Evolutionary conservation across 2,797 vertebrate genomes (phyloP).

Genomic region (Xenentodon cancila): DNA sequence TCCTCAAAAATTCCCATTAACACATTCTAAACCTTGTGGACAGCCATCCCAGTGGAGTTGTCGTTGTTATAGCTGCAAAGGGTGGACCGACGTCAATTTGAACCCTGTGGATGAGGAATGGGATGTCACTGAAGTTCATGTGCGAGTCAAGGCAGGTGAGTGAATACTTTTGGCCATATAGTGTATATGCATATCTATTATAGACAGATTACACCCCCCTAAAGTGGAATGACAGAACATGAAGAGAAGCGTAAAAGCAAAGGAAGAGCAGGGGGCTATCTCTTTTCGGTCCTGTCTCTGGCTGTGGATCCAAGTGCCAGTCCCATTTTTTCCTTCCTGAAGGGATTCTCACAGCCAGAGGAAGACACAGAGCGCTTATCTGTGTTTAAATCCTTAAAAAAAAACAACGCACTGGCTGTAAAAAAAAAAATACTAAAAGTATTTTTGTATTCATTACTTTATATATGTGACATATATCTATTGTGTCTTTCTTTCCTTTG

Average conservation of each 20-base stretch:
- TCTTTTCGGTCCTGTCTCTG: constrained; percentile 50
- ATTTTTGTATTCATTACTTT: constrained; percentile 41
- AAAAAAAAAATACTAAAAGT: constrained; percentile 37
- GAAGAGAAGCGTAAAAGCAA: constrained; percentile 1
- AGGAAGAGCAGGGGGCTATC: constrained; percentile 16
- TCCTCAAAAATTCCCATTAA: too few relatives aligned
- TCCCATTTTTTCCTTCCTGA: constrained; percentile 51
- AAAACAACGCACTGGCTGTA: neutral
- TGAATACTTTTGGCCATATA: too few relatives aligned
- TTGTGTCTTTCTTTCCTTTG: neutral
- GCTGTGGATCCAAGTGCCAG: constrained; percentile 53
- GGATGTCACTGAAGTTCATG: too few relatives aligned
- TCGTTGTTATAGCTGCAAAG: too few relatives aligned
- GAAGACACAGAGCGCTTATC: constrained; percentile 69
- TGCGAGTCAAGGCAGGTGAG: too few relatives aligned
- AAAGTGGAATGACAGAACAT: constrained; percentile 8
- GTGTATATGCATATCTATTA: neutral
- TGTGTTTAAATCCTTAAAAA: constrained; percentile 68
- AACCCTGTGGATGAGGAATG: too few relatives aligned
- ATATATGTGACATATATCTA: constrained; percentile 23
- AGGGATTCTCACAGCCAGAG: constrained; percentile 59
- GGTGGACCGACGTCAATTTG: neutral
- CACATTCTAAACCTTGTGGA: too few relatives aligned
- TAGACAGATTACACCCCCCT: neutral
- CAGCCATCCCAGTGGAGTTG: too few relatives aligned